Evolutionary conservation across 2,888 invertebrate genomes (phyloP).

Genomic region (Amphimallon solstitiale): DNA sequence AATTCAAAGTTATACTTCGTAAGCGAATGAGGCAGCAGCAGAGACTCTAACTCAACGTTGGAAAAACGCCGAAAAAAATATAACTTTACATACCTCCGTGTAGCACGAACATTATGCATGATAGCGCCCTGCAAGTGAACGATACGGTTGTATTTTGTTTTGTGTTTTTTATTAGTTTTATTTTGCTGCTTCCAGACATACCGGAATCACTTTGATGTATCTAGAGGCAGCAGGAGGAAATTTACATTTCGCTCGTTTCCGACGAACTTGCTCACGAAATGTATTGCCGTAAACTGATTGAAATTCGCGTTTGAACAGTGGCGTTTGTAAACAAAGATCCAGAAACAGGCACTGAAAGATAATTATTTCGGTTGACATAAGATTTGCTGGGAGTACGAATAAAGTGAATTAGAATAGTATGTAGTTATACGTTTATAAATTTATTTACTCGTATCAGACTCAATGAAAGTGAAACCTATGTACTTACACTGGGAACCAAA

Average conservation of each 20-base stretch:
- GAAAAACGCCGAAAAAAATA: background rate
- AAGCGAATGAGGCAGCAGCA: no score
- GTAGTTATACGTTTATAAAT: no score
- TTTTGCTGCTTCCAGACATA: background rate
- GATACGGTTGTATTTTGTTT: background rate
- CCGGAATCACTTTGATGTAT: conserved; percentile 8
- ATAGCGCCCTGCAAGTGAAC: background rate
- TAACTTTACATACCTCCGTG: background rate
- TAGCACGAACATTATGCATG: background rate
- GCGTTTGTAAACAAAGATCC: background rate
- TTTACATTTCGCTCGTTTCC: conserved; percentile 2
- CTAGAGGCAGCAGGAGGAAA: background rate
- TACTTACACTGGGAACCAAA: no score
- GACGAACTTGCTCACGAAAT: background rate
- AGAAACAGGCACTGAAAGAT: background rate
- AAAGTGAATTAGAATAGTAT: no score
- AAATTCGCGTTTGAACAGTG: background rate
- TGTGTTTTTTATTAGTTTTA: background rate
- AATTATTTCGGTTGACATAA: no score
- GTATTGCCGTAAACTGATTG: conserved; percentile 8
- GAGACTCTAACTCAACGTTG: background rate
- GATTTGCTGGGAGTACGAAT: no score
- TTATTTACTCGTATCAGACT: no score
- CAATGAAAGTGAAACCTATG: no score
- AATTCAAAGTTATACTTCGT: no score